Evolutionary conservation across 2,888 invertebrate species (phyloP).

Genomic region (Caenorhabditis sp.): DNA sequence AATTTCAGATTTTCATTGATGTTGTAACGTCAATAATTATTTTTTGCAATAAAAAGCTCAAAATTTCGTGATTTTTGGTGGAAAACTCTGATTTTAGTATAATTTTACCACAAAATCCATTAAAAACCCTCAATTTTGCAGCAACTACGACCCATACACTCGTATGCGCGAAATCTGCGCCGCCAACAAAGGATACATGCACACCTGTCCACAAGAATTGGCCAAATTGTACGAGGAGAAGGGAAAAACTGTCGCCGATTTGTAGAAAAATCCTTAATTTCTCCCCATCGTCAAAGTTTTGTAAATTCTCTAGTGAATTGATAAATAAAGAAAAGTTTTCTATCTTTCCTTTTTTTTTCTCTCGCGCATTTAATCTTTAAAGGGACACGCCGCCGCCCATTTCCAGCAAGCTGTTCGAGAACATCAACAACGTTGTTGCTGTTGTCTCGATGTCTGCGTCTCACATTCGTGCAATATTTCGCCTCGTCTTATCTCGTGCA

Average conservation of each 20-base stretch:
- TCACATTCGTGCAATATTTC: not conserved
- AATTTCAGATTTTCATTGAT: too few relatives aligned
- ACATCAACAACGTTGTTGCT: not conserved
- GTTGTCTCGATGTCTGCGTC: not conserved
- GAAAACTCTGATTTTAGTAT: too few relatives aligned
- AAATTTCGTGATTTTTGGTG: too few relatives aligned
- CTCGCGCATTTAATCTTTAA: too few relatives aligned
- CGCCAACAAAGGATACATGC: conserved; percentile 65
- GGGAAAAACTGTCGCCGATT: conserved; percentile 39
- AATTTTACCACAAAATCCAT: too few relatives aligned
- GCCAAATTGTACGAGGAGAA: conserved; percentile 67
- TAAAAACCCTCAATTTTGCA: conserved; percentile 22
- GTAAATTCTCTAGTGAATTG: too few relatives aligned
- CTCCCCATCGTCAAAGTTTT: too few relatives aligned
- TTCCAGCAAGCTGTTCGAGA: not conserved
- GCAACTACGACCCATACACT: conserved; percentile 67
- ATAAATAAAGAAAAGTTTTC: too few relatives aligned
- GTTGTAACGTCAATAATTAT: too few relatives aligned
- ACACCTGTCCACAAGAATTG: conserved; percentile 65
- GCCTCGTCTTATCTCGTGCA: not conserved
- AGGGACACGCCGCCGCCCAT: too few relatives aligned
- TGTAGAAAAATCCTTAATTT: not conserved
- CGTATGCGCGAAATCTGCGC: conserved; percentile 68
- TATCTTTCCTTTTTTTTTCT: too few relatives aligned
- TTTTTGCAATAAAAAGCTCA: too few relatives aligned